These are phyloP conservation scores for Doryteuthis pealeii DNA, from an alignment of 1,140 invertebrate genomes.

Conservation along the genomic window DNA sequence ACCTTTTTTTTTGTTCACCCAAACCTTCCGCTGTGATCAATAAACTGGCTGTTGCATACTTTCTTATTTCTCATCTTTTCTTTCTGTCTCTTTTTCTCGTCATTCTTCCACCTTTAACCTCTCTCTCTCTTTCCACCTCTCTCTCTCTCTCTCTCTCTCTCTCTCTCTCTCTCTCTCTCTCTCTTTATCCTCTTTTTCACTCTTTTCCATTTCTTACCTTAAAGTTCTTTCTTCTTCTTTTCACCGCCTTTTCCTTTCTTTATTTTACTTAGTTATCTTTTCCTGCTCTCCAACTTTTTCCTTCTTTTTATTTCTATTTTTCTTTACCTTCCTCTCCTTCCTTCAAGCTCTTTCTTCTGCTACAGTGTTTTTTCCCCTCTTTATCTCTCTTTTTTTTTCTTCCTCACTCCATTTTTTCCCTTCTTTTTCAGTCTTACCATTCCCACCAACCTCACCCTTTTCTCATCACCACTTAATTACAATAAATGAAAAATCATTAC, in stretches of 20 bases:
- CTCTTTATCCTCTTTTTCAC: not conserved
- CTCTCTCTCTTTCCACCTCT: no score
- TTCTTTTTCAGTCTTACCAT: not conserved
- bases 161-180: conserved; percentile 1
- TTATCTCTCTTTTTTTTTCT: not conserved
- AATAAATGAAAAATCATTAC: no score
- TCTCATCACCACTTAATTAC: no score
- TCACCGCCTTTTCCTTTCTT: not conserved
- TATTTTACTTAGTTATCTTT: not conserved
- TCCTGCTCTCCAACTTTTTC: not conserved
- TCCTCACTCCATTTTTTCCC: not conserved
- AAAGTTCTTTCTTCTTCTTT: not conserved
- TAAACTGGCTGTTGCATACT: no score
- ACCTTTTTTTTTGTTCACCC: no score
- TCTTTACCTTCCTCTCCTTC: not conserved
- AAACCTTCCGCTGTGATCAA: no score
- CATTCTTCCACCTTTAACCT: no score
- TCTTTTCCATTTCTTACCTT: not conserved
- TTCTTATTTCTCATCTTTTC: no score
- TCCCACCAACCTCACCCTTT: no score
- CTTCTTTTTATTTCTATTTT: not conserved
- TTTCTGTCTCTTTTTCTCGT: not conserved
- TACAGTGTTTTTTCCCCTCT: not conserved
- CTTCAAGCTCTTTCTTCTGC: not conserved
- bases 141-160: conserved; percentile 1